Base-by-base conservation (phyloP, 1,140 invertebrate species). In the Sitophilus oryzae region DNA sequence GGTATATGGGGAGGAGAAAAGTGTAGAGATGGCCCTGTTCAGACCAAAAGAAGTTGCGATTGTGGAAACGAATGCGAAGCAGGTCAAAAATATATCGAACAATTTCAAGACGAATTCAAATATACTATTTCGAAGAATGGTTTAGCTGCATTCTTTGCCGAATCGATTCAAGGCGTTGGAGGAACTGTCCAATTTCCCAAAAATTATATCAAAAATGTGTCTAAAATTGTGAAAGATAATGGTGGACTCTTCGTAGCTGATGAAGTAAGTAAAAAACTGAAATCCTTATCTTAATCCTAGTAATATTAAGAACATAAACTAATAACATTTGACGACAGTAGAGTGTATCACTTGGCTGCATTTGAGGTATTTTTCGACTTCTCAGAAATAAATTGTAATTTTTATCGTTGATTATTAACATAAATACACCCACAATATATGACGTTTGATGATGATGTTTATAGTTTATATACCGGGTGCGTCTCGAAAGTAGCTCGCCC, bases 151-250 rank as follows among this genome's bases (percentile, higher is more conserved):
- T 85, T 98, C 66, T 88, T 98, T 70, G 91, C 89, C 0, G 96
- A 98, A 74, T 90, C 91, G 3, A 96, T 98, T 63, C 93, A 96
- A 75, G 92, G 95, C 22, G 84, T 94, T 18, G 92, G 91, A 10
- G 96, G 94, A 10, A 77, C 83, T 0, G 87, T 97, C 0, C 95
- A 98, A 71, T 97, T 84, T 71, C 92, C 96, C 0, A 89, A 86
- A 66, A 84, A 84, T 3, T 98, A 89, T 69, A 65, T 98, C 0
- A 88, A 88, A 64, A 82, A 82, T 63, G 91, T 90, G 0, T 86
- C 85, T 64, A 81, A 90, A n/a, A 63, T 89, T 20, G 79, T 97
- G 0, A 82, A 84, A 42, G 74, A 80, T 22, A 77, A 85, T 65
- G 93, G 93, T 20, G 95, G 94, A 9, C 48, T 98, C 1, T 94